Conservation (phyloP, 1,140 invertebrate species). For the Capitella teleta region DNA sequence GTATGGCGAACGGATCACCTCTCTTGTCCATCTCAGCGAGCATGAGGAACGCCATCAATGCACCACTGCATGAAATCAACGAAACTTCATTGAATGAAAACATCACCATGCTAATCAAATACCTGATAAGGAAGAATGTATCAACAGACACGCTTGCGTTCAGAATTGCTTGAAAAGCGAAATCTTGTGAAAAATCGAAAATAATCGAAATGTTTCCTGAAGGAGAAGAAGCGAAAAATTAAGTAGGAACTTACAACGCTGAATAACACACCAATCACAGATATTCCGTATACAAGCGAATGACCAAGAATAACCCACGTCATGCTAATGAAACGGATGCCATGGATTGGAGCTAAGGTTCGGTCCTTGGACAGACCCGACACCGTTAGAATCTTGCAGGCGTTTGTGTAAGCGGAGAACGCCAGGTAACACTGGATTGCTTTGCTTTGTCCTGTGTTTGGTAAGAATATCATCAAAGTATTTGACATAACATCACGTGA, state of each 20-base stretch:
- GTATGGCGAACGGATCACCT: no score
- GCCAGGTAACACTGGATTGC: no score
- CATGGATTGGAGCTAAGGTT: constrained; percentile 14
- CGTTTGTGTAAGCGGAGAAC: background rate
- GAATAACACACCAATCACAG: no score
- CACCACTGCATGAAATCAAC: no score
- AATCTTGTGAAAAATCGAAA: constrained; percentile 11
- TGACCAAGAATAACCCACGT: constrained; percentile 86
- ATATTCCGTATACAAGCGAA: constrained; percentile 47
- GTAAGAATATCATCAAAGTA: no score
- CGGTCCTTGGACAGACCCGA: background rate
- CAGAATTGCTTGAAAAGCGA: constrained; percentile 25
- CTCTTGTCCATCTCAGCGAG: no score
- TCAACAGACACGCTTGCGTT: constrained; percentile 85
- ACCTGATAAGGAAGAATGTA: constrained; percentile 67
- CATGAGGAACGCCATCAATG: no score
- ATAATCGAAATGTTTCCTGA: constrained; percentile 13
- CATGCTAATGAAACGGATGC: constrained; percentile 62
- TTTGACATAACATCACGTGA: no score
- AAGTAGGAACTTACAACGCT: no score
- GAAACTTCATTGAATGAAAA: no score
- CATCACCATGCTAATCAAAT: no score
- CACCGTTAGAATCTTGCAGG: background rate
- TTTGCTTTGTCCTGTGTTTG: no score
- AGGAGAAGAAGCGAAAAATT: background rate